Evolutionary conservation across 2,113 vertebrate genomes (phyloP).

Genomic region (Australoheros scitulus): DNA sequence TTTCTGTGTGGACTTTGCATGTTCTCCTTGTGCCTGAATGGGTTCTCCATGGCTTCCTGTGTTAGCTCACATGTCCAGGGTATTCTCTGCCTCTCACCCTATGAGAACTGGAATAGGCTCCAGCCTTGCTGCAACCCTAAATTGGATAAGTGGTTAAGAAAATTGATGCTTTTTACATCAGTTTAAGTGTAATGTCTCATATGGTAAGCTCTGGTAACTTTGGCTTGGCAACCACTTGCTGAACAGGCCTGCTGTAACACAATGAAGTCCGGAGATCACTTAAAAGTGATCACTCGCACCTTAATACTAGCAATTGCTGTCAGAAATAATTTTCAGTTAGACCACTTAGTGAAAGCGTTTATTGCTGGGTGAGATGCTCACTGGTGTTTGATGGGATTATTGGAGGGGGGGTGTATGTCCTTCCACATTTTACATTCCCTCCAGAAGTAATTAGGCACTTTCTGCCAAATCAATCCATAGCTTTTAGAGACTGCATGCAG

Average conservation of each 20-base stretch:
- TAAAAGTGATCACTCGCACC: not conserved
- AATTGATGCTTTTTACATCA: not conserved
- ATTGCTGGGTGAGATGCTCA: not conserved
- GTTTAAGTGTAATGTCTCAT: conserved; percentile 2
- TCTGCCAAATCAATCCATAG: not conserved
- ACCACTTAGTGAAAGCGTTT: not conserved
- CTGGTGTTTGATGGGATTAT: not conserved
- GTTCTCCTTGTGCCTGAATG: not conserved
- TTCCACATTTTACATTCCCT: not conserved
- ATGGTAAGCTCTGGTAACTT: not conserved
- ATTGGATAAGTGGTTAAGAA: not conserved
- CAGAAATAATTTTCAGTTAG: not conserved
- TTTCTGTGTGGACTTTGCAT: not conserved
- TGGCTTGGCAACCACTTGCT: not conserved
- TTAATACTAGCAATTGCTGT: not conserved
- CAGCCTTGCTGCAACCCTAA: not conserved
- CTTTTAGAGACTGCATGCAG: not conserved
- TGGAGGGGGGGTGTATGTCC: not conserved
- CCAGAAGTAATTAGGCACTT: not conserved
- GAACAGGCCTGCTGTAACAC: not conserved
- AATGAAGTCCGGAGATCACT: not conserved
- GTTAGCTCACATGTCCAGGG: not conserved
- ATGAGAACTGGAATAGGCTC: not conserved
- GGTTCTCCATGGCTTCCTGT: not conserved
- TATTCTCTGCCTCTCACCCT: not conserved